Evolutionary conservation across 2,797 vertebrate species (phyloP).

Genomic region (Characodon lateralis): DNA sequence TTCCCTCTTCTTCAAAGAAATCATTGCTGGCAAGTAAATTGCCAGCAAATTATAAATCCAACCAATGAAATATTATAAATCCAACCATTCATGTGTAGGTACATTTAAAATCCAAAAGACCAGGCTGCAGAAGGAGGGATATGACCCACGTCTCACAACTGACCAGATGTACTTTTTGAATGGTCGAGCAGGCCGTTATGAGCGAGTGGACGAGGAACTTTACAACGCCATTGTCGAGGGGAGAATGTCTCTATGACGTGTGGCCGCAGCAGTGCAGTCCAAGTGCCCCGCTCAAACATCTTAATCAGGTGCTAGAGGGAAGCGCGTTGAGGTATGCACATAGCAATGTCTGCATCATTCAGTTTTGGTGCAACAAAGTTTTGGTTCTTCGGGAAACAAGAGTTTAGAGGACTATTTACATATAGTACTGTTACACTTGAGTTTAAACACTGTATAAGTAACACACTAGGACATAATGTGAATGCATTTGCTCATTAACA

Average conservation of each 20-base stretch:
- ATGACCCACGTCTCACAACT: constrained; percentile 82
- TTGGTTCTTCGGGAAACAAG: constrained; percentile 52
- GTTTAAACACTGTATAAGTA: constrained; percentile 72
- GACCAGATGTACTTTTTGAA: constrained; percentile 91
- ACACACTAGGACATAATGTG: constrained; percentile 42
- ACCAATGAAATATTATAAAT: background rate
- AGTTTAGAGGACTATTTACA: constrained; percentile 46
- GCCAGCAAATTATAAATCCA: no score
- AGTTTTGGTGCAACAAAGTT: constrained; percentile 19
- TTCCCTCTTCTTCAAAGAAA: background rate
- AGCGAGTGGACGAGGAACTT: constrained; percentile 81
- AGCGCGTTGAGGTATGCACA: constrained; percentile 3
- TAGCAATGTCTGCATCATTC: constrained; percentile 18
- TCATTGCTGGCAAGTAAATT: background rate
- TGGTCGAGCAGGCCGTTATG: constrained; percentile 79
- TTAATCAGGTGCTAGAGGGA: constrained; percentile 33
- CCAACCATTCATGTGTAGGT: constrained; percentile 69
- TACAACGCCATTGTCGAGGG: constrained; percentile 81
- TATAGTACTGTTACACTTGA: constrained; percentile 60
- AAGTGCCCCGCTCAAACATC: constrained; percentile 29
- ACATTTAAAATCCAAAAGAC: constrained; percentile 97
- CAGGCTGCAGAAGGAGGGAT: constrained; percentile 88
- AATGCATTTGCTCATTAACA: constrained; percentile 50
- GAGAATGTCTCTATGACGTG: constrained; percentile 83
- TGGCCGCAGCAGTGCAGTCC: constrained; percentile 13